A percentile compares a stretch with the other conserved stretches of the same genome.
These are phyloP conservation scores for Spongilla lacustris DNA, from an alignment of 37 sponge, comb jelly and placozoan species.

Conservation along the genomic window DNA sequence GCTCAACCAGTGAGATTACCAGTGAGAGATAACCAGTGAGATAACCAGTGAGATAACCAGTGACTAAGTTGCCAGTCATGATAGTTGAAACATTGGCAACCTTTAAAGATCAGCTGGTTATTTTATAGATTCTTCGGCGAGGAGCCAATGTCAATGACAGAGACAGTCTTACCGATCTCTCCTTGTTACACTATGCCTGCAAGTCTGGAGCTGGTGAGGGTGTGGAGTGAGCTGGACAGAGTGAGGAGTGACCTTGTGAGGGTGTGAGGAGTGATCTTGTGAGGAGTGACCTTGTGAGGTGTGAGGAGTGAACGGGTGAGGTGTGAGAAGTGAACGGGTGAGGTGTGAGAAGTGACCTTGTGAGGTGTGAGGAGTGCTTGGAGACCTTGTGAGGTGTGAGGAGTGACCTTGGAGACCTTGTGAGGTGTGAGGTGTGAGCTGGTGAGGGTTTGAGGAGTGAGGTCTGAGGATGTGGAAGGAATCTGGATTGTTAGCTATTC, in stretches of 20 bases:
- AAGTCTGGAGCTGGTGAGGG: slow-evolving; percentile 88
- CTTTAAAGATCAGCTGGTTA: not conserved
- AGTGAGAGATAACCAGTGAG: no score
- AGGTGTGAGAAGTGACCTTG: not conserved
- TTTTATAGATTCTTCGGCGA: slow-evolving; percentile 45
- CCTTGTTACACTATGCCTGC: slow-evolving; percentile 92
- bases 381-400: not conserved
- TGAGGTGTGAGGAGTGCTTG: not conserved
- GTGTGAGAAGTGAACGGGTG: not conserved
- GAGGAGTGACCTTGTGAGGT: not conserved
- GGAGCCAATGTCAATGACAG: slow-evolving; percentile 87
- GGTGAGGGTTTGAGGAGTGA: not conserved
- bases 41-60: no score
- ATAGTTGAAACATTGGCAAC: no score
- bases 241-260: not conserved
- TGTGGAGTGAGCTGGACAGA: not conserved
- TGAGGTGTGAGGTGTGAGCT: not conserved
- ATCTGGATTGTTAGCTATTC: not conserved
- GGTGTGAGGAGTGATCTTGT: not conserved
- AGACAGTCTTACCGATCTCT: slow-evolving; percentile 92
- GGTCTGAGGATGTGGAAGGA: not conserved
- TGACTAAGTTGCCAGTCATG: no score
- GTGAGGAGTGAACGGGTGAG: not conserved
- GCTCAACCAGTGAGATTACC: no score
- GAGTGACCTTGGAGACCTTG: not conserved